Evolutionary conservation across 2,888 invertebrate genomes (phyloP), one percentile per base, ranked within the genome.

Genomic region (Thereva nobilitata): DNA sequence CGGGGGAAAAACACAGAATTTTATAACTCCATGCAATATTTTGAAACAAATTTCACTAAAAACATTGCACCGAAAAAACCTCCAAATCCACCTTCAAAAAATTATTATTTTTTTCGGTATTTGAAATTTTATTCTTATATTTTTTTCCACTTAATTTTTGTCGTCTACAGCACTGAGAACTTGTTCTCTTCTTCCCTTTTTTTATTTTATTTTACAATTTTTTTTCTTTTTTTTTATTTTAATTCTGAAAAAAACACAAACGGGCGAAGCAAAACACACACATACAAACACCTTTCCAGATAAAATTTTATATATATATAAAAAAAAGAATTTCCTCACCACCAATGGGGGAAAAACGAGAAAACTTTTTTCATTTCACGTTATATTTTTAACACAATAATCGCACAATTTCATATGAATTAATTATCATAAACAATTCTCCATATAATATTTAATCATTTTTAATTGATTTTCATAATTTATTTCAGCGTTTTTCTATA

Each of bases 381-480:
- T 50, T 37, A 37, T 37, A 41, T 8, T 55, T 64, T 64, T 47
- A 23, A 47, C 55, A 23, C 40, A 37, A 7, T 54, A 38, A 10
- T 54, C n/a, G 23, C n/a, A 34, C 38, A 54, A 47, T 55, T 47
- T 38, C 34, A 38, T 7, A 4, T 47, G 55, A 64, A n/a, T 55
- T 54, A 12, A 12, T 23, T 23, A 40, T 54, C 12, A 4, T 2
- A 55, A 64, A 12, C 10, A 40, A 64, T 44, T 47, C 44, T 54
- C 40, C 37, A 37, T 54, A 64, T 54, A 12, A 9, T 42, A 45
- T 12, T 35, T 34, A 23, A 41, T 9, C 47, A 53, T 45, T 64
- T 64, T 55, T 64, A 64, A 54, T 64, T 64, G 54, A 64, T 53
- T 64, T 64, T n/a, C 5, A 5, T 45, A 54, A 54, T 54, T 55